Percentiles rank a stretch among this genome's conserved stretches.
phyloP scores from a whole-genome alignment of 2,888 invertebrate species.

The Synergus gifuensis region DNA sequence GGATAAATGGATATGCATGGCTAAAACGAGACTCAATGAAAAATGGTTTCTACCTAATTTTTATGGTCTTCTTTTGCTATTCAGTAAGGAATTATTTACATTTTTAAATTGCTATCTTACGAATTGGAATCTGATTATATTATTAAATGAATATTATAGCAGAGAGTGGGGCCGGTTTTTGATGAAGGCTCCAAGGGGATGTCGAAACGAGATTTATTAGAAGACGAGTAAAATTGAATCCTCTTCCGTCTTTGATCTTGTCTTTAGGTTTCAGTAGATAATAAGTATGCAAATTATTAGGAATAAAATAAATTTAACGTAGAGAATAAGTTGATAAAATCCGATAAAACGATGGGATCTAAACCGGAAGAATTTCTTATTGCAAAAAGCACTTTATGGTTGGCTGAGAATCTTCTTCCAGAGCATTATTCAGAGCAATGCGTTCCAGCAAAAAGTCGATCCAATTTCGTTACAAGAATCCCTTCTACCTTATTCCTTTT shows the following conservation, averaged over 20 bases:
- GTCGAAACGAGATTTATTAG: too few relatives aligned
- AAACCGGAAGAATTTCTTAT: background rate
- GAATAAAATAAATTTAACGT: background rate
- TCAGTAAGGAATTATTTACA: background rate
- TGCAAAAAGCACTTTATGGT: conserved; percentile 6
- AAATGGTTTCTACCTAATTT: conserved; percentile 16
- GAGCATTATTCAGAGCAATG: background rate
- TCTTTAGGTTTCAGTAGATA: background rate
- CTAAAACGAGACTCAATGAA: background rate
- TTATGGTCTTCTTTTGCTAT: background rate
- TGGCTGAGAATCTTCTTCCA: background rate
- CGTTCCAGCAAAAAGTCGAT: conserved; percentile 5
- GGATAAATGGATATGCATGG: conserved; percentile 1
- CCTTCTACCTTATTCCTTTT: background rate
- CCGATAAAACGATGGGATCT: background rate
- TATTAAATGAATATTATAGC: background rate
- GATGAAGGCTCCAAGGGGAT: too few relatives aligned
- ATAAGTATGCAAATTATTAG: background rate
- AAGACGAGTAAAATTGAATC: too few relatives aligned
- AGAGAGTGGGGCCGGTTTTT: too few relatives aligned
- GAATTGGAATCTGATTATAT: background rate
- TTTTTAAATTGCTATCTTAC: background rate
- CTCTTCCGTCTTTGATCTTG: background rate
- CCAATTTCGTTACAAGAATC: background rate
- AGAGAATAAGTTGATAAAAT: background rate